phyloP scores from a whole-genome alignment of 2,797 vertebrate genomes.

The Peromyscus nudipes region DNA sequence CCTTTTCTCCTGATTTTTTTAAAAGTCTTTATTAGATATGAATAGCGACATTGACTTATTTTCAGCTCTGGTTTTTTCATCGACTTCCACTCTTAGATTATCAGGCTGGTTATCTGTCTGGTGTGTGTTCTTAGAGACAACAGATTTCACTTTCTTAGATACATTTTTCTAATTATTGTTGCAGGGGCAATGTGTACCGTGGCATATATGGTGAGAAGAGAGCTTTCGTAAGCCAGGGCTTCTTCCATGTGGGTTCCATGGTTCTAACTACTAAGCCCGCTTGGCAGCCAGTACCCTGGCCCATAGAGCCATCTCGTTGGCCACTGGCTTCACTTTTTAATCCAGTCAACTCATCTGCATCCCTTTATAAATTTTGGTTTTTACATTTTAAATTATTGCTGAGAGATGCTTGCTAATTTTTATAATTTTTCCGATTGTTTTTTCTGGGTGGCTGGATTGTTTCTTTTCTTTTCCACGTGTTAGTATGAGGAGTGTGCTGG shows the following conservation, averaged over 20 bases:
- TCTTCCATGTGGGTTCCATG: too few species aligned
- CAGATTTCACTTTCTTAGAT: background rate
- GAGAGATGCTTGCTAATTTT: background rate
- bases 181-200: background rate
- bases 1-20: background rate
- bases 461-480: background rate
- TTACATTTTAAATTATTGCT: background rate
- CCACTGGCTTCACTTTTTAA: background rate
- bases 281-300: background rate
- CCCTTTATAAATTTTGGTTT: background rate
- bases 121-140: background rate
- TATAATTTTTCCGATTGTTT: too few species aligned
- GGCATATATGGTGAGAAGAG: too few species aligned
- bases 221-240: too few species aligned
- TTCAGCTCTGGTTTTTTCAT: background rate
- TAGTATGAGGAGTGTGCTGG: background rate
- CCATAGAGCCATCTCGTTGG: too few species aligned
- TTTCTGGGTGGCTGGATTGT: background rate
- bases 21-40: background rate
- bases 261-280: too few species aligned
- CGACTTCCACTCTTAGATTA: background rate
- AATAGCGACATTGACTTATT: background rate
- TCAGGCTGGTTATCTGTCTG: background rate
- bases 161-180: background rate
- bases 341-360: too few species aligned